These are phyloP conservation scores for Electrona antarctica DNA, from an alignment of 2,113 vertebrate genomes.

Conservation along the genomic window DNA sequence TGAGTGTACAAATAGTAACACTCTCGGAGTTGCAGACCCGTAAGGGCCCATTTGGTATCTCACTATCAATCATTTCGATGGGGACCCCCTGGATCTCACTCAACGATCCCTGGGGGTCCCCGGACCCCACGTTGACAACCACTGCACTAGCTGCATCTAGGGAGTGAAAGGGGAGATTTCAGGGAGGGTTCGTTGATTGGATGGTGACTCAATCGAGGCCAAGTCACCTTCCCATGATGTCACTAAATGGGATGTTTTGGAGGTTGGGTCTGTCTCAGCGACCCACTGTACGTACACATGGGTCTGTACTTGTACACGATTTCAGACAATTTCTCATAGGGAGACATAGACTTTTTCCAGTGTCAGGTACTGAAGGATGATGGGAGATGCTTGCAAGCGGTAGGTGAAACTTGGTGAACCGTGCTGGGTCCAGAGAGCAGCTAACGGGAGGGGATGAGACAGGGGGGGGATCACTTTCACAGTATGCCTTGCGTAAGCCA, in stretches of 20 bases:
- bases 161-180: conserved; percentile 16
- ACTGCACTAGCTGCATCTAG: neutral
- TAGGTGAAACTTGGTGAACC: conserved; percentile 59
- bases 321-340: too few species aligned
- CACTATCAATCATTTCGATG: too few species aligned
- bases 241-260: conserved; percentile 22
- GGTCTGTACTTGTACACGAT: neutral
- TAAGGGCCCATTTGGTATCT: too few species aligned
- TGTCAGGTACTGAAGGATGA: neutral
- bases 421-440: conserved; percentile 43
- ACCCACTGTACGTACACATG: neutral
- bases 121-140: too few species aligned
- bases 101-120: too few species aligned
- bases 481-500: conserved; percentile 85
- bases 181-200: conserved; percentile 38
- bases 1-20: too few species aligned
- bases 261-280: too few species aligned
- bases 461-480: conserved; percentile 81
- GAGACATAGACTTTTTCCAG: neutral
- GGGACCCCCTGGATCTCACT: too few species aligned
- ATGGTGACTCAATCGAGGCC: conserved; percentile 39
- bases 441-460: conserved; percentile 53
- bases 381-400: conserved; percentile 34
- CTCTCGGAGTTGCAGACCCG: too few species aligned
- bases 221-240: conserved; percentile 38